These are phyloP conservation scores for Aphyosemion australe DNA, from an alignment of 2,113 vertebrate species.

Conservation along the genomic window DNA sequence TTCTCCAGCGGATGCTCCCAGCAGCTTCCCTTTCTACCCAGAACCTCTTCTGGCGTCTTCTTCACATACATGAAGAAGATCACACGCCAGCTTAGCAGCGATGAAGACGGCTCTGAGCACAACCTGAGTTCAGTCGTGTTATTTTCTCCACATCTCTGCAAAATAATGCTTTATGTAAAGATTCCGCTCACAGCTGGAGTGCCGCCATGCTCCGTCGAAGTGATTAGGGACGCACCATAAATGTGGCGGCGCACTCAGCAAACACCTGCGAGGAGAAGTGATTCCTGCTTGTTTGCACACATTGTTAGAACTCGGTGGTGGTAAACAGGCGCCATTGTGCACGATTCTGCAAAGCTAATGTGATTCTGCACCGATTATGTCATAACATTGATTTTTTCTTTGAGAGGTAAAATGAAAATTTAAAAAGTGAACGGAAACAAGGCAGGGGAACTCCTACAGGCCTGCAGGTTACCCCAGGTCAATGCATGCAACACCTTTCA, in stretches of 20 bases:
- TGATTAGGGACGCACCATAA: slow-evolving; percentile 7
- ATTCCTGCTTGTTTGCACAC: background rate
- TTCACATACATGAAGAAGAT: background rate
- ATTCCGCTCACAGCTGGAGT: slow-evolving; percentile 1
- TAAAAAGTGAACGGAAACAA: background rate
- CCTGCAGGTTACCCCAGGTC: background rate
- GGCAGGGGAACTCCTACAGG: background rate
- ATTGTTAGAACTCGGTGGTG: background rate
- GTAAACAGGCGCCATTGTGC: background rate
- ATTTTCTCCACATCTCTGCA: slow-evolving; percentile 8
- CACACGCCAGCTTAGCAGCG: slow-evolving; percentile 10
- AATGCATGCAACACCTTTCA: too few relatives aligned
- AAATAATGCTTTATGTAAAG: slow-evolving; percentile 11
- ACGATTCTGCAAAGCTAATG: background rate
- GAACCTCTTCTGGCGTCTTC: slow-evolving; percentile 18
- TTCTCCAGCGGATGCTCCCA: slow-evolving; percentile 1
- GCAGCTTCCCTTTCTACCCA: slow-evolving; percentile 18
- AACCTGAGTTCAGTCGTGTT: slow-evolving; percentile 1
- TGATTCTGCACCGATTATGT: background rate
- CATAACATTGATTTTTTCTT: background rate
- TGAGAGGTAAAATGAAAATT: background rate
- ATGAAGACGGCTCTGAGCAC: slow-evolving; percentile 26
- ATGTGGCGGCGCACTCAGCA: slow-evolving; percentile 10
- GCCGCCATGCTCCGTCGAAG: slow-evolving; percentile 1
- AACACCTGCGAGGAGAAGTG: slow-evolving; percentile 1